Evolutionary conservation across 1,140 invertebrate genomes (phyloP), one percentile per base, ranked within the genome.

Genomic region (Stenopsyche tienmushanensis): DNA sequence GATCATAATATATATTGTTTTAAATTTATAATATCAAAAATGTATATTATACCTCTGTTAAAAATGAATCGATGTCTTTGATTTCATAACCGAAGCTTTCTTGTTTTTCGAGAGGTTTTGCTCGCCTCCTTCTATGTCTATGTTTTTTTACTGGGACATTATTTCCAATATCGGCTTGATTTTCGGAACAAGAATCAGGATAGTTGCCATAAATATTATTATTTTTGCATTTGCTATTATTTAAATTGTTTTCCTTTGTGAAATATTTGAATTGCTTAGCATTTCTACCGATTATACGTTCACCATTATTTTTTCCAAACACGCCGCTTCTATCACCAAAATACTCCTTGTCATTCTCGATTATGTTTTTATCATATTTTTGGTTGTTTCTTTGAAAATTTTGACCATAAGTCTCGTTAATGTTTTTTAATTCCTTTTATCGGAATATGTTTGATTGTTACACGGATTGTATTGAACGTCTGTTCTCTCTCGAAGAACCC

Each of bases 41-140:
- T 1, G 44, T 44, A 23, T 18, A 18, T 47, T 71, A 73, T 76
- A 88, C 87, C 81, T 88, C 88, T 1, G 84, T 84, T 5, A 91
- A 77, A 73, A 91, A 90, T 24, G 83, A 83, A 67, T 90, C 88
- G 26, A 90, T 81, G 74, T 91, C 88, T 49, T 83, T 79, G 21
- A 90, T 90, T 63, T 90, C 87, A 67, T 90, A 91, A 24, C 88
- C 88, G 66, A 90, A 90, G 62, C 80, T 76, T 45, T 72, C 66
- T 7, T 63, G 73, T 50, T 70, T 70, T 60, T 75, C 73, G 69
- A 74, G 76, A 71, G 75, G 76, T 72, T 74, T 75, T 54, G 72
- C 73, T 59, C 78, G 76, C 26, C 76, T 69, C 68, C 78, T 73
- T 53, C 75, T 71, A 69, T 76, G 72, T 66, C 73, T 74, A 65